Base-by-base conservation (phyloP, 1,140 invertebrate species). In the Neomicropteryx cornuta region DNA sequence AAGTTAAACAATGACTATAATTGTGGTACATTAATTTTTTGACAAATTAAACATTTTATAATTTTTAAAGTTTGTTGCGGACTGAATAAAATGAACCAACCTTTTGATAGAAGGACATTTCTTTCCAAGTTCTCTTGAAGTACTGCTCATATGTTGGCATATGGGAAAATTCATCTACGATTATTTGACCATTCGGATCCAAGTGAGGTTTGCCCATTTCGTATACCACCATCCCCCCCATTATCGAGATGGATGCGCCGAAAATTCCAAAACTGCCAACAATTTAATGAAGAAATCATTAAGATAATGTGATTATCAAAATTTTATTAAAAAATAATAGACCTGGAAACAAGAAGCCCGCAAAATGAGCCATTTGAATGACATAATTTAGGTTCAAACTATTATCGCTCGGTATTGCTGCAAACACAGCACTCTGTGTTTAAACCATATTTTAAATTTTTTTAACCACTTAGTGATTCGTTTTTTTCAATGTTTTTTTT, bases 131-230 rank as follows among this genome's bases (percentile, higher is more conserved):
- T 33, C 87, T 70, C 42, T 75, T 75, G 14, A 83, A 52, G 51
- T 88, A 83, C 62, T 87, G 83, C 47, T 79, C 56, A 14, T 77
- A 53, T 2, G 72, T 52, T 22, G 87, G 79, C 59, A 85, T 68
- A 41, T 81, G 49, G 29, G 73, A 75, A 54, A 84, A 92, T 66
- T 93, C 84, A 71, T 94, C 89, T 58, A 79, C 71, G 18, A 91
- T 73, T 20, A 73, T 45, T 36, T 80, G 71, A 4, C 89, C 89
- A 19, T 86, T 68, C 31, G 77, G 74, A 52, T 88, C 87, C 13
- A 66, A 61, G 19, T 71, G 62, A 1, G 88, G 87, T 14, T 73
- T 71, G 8, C 85, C 84, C 63, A 81, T 67, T 62, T 81, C 72
- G 48, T 75, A 76, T 36, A 83, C 55, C 24, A 74, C 55, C 48